Evolutionary conservation across 92 coral and sea anemone genomes (phyloP).

Genomic region (Porites evermanni): DNA sequence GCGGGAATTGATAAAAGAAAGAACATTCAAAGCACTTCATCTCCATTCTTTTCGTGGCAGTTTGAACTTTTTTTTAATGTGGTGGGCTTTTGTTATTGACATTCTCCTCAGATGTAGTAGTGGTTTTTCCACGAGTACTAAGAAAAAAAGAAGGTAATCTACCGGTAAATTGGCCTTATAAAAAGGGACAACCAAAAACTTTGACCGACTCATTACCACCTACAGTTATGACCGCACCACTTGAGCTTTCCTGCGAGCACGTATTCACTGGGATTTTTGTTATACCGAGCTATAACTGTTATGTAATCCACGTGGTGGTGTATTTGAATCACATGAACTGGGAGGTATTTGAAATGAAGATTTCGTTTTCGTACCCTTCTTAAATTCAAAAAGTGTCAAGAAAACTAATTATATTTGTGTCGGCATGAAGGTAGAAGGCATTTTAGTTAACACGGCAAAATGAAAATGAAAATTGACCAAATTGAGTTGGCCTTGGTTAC

Average conservation of each 20-base stretch:
- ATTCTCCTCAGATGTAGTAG: background rate
- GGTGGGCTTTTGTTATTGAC: background rate
- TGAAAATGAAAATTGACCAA: conserved; percentile 4
- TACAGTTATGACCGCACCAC: conserved; percentile 3
- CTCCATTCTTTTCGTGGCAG: conserved; percentile 6
- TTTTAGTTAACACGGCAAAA: conserved; percentile 9
- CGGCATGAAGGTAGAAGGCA: background rate
- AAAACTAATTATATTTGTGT: conserved; percentile 5
- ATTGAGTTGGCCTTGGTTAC: conserved; percentile 2
- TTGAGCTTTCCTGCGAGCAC: background rate
- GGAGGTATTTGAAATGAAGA: too few species aligned
- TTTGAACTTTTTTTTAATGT: background rate
- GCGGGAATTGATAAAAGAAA: background rate
- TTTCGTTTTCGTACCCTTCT: too few species aligned
- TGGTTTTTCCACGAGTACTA: background rate
- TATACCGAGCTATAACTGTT: conserved; percentile 4
- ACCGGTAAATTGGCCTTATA: background rate
- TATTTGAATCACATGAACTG: background rate
- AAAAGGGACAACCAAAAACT: background rate
- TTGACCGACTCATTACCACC: conserved; percentile 8
- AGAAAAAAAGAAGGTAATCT: conserved; percentile 4
- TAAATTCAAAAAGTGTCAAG: conserved; percentile 11
- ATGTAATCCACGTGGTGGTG: background rate
- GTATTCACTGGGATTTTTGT: conserved; percentile 5
- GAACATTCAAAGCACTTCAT: background rate